These are phyloP conservation scores for Campaea margaritaria DNA, from an alignment of 2,888 invertebrate genomes.

Conservation along the genomic window DNA sequence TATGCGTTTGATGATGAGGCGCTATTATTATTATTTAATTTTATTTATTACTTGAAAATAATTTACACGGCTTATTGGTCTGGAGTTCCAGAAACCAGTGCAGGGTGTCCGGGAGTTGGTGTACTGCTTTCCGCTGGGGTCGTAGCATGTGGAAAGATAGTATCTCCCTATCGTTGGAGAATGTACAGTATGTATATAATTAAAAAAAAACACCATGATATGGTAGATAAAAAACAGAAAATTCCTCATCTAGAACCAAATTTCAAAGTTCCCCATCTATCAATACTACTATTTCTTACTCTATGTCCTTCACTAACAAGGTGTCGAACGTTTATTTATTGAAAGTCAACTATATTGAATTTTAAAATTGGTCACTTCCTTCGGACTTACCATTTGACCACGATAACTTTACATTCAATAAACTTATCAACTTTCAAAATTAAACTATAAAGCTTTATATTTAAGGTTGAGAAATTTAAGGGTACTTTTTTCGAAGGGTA, in stretches of 20 bases:
- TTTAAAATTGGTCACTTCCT: constrained; percentile 66
- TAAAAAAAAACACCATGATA: no score
- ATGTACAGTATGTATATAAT: no score
- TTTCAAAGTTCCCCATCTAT: constrained; percentile 12
- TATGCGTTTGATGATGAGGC: no score
- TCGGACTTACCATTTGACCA: constrained; percentile 35
- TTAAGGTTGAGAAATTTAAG: constrained; percentile 6
- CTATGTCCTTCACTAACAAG: constrained; percentile 62
- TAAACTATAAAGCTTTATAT: constrained; percentile 41
- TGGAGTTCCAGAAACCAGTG: no score
- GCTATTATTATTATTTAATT: no score
- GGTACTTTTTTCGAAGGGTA: neutral
- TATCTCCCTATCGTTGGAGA: no score
- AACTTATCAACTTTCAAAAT: constrained; percentile 29
- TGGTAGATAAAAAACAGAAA: no score
- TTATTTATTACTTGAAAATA: no score
- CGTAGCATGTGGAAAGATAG: no score
- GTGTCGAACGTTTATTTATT: constrained; percentile 75
- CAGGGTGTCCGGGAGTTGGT: no score
- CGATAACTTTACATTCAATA: neutral
- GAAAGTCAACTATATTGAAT: constrained; percentile 68
- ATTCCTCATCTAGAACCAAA: neutral
- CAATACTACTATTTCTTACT: constrained; percentile 43
- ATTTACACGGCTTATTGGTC: no score
- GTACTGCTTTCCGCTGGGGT: no score